Evolutionary conservation across 2,113 vertebrate species (phyloP).

Genomic region (Brachionichthys hirsutus): DNA sequence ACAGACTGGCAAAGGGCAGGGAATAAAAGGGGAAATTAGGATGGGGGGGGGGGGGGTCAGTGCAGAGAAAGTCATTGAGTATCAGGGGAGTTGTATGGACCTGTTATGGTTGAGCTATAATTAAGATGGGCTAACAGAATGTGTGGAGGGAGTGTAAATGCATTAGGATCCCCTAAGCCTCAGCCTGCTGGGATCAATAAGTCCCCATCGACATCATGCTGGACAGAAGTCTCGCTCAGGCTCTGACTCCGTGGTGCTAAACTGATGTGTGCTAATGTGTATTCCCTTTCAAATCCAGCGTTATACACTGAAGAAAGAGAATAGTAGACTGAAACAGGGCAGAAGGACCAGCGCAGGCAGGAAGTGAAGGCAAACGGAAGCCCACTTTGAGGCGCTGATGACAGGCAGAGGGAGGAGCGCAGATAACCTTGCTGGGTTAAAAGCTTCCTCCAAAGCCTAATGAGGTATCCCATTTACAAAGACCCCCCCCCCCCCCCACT

Average conservation of each 20-base stretch:
- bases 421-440: constrained; percentile 83
- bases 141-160: constrained; percentile 58
- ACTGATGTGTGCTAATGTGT: neutral
- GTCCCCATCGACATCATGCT: constrained; percentile 58
- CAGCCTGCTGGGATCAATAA: constrained; percentile 67
- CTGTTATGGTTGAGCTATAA: constrained; percentile 60
- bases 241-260: constrained; percentile 12
- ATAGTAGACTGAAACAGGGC: neutral
- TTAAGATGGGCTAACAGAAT: constrained; percentile 69
- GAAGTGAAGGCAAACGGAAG: constrained; percentile 34
- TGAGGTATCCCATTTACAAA: constrained; percentile 80
- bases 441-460: constrained; percentile 77
- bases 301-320: constrained; percentile 27
- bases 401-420: constrained; percentile 67
- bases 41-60: constrained; percentile 16
- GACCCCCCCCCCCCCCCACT: constrained; percentile 57
- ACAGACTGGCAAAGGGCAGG: constrained; percentile 44
- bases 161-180: constrained; percentile 52
- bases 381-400: constrained; percentile 66
- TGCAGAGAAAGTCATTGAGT: constrained; percentile 46
- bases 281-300: neutral
- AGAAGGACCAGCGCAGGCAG: constrained; percentile 27
- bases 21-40: constrained; percentile 14
- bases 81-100: constrained; percentile 61
- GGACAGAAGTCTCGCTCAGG: constrained; percentile 39